These are phyloP conservation scores for Onychomys arenicola DNA, from an alignment of 2,797 vertebrate genomes.

Conservation along the genomic window DNA sequence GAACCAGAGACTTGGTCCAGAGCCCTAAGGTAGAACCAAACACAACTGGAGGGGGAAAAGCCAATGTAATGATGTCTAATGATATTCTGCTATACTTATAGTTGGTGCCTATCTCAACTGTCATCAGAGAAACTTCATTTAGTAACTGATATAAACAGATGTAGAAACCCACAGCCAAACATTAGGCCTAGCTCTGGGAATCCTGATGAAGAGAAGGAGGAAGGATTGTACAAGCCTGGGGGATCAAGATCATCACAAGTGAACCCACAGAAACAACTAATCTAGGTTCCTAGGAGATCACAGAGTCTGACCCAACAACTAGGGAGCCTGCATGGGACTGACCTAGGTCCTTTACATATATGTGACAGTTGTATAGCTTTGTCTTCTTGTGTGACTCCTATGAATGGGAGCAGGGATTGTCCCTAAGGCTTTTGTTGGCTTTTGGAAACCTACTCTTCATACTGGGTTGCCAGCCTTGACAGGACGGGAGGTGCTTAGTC, in stretches of 20 bases:
- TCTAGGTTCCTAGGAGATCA: not conserved
- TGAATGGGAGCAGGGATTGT: not conserved
- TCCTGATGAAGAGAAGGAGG: not conserved
- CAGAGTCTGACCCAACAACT: not conserved
- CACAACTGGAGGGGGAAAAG: not conserved
- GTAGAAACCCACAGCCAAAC: not conserved
- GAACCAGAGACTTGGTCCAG: not conserved
- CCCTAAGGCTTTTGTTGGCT: not conserved
- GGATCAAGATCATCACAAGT: not conserved
- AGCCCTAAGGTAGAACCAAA: not conserved
- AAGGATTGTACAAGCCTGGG: not conserved
- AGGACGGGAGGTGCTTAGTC: not conserved
- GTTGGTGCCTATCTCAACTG: no score
- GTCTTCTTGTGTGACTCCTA: not conserved
- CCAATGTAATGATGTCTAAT: not conserved
- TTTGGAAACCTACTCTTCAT: not conserved
- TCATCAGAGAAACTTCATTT: no score
- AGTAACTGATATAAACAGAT: no score
- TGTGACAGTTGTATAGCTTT: not conserved
- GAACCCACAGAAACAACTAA: not conserved
- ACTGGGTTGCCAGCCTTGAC: not conserved
- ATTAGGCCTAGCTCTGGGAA: not conserved
- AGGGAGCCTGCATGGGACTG: not conserved
- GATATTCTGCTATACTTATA: not conserved
- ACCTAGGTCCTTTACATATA: not conserved